phyloP scores from a whole-genome alignment of 1,140 invertebrate genomes.

The Dryas iulia region DNA sequence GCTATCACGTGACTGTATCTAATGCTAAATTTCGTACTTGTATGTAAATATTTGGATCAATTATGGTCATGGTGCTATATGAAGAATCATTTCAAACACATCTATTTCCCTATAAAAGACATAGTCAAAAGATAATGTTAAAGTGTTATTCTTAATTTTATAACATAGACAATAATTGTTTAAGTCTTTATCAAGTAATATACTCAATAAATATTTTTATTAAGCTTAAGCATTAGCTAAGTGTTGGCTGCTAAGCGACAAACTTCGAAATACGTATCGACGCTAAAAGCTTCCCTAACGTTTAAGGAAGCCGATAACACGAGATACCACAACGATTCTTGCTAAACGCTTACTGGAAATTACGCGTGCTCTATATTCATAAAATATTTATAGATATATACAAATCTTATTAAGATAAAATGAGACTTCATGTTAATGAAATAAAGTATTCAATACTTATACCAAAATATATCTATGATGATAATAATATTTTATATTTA shows the following conservation, averaged over 20 bases:
- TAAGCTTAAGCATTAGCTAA: not conserved
- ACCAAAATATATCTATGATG: too few species aligned
- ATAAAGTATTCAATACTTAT: not conserved
- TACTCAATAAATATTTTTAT: not conserved
- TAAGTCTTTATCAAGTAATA: not conserved
- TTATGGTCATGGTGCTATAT: too few species aligned
- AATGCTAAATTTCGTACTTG: too few species aligned
- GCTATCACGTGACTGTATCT: too few species aligned
- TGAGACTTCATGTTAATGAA: not conserved
- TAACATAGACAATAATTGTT: not conserved
- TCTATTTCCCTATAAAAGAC: too few species aligned
- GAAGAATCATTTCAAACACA: too few species aligned
- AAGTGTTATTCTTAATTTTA: not conserved
- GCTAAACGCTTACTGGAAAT: not conserved
- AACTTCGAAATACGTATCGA: conserved; percentile 11
- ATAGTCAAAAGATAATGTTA: too few species aligned
- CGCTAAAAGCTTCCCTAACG: conserved; percentile 12
- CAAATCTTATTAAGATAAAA: not conserved
- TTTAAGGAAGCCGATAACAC: conserved; percentile 15
- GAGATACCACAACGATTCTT: conserved; percentile 14
- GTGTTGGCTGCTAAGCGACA: conserved; percentile 1
- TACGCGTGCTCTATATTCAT: not conserved
- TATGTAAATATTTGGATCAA: too few species aligned
- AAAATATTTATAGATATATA: not conserved
- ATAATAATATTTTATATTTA: too few species aligned